A percentile compares a stretch with the other conserved stretches of the same genome.
These are phyloP conservation scores for Chaetodon auriga DNA, from an alignment of 2,113 vertebrate species.

Conservation along the genomic window DNA sequence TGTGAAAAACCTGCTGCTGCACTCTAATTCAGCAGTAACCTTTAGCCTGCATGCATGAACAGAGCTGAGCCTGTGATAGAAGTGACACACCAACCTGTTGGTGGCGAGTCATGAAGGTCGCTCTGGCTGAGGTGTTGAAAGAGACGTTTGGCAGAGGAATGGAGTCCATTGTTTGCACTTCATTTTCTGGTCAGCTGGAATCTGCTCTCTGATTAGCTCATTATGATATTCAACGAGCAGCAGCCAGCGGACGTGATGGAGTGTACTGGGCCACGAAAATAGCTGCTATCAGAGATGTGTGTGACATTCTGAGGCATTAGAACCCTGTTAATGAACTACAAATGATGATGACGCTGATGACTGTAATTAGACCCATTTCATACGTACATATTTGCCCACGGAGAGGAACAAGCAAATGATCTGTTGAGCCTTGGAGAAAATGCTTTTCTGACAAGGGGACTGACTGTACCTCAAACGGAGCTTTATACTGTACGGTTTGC, in stretches of 20 bases:
- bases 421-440: slow-evolving; percentile 46
- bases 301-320: slow-evolving; percentile 62
- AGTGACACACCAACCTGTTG: slow-evolving; percentile 26
- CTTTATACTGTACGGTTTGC: slow-evolving; percentile 8
- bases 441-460: slow-evolving; percentile 42
- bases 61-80: slow-evolving; percentile 29
- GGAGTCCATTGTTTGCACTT: slow-evolving; percentile 42
- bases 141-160: neutral
- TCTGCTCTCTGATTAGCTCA: slow-evolving; percentile 59
- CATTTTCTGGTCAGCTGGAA: slow-evolving; percentile 65
- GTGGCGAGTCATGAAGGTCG: slow-evolving; percentile 44
- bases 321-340: slow-evolving; percentile 69
- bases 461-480: slow-evolving; percentile 4
- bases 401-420: slow-evolving; percentile 60
- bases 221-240: slow-evolving; percentile 36
- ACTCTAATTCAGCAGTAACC: slow-evolving; percentile 53
- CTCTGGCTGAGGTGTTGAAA: slow-evolving; percentile 17
- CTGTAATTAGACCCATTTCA: slow-evolving; percentile 64
- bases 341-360: slow-evolving; percentile 67
- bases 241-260: slow-evolving; percentile 41
- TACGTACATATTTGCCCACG: slow-evolving; percentile 50
- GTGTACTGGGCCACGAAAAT: slow-evolving; percentile 27
- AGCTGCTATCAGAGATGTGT: slow-evolving; percentile 46
- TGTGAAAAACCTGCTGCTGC: neutral
- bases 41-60: slow-evolving; percentile 40